These are phyloP conservation scores for Conger conger DNA, from an alignment of 2,113 vertebrate species.

Conservation along the genomic window DNA sequence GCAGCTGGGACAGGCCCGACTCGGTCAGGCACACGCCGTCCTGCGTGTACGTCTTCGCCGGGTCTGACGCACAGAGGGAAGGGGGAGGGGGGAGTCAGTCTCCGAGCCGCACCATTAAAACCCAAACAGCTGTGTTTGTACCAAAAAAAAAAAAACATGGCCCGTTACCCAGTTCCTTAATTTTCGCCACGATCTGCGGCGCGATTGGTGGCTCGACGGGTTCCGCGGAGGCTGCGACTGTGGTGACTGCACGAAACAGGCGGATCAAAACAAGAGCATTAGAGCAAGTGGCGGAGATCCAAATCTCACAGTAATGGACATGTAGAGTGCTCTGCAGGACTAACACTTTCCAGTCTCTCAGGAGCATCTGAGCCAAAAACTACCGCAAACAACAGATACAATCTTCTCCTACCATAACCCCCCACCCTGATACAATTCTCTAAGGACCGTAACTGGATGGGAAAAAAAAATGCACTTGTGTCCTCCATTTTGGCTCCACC, in stretches of 20 bases:
- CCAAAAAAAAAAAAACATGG: neutral
- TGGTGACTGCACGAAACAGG: conserved; percentile 40
- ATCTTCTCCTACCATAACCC: neutral
- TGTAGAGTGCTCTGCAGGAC: neutral
- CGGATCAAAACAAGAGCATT: conserved; percentile 13
- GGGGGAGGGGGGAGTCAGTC: neutral
- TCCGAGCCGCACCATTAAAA: neutral
- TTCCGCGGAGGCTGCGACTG: conserved; percentile 78
- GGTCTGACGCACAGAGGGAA: conserved; percentile 69
- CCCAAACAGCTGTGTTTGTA: neutral
- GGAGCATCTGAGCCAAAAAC: too few relatives aligned
- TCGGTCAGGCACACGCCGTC: conserved; percentile 97
- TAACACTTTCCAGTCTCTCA: neutral
- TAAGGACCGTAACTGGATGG: too few relatives aligned
- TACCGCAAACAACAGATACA: too few relatives aligned
- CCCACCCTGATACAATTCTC: neutral
- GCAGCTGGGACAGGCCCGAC: conserved; percentile 91
- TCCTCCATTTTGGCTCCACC: too few relatives aligned
- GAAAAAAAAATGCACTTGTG: too few relatives aligned
- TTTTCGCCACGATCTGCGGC: conserved; percentile 84
- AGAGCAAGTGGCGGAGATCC: neutral
- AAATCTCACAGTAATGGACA: neutral
- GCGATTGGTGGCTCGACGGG: conserved; percentile 80
- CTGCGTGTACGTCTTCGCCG: conserved; percentile 92
- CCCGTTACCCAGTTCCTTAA: conserved; percentile 84